A percentile compares a stretch with the other conserved stretches of the same genome.
phyloP scores from a whole-genome alignment of 2,113 vertebrate species.

The Grantiella picta region DNA sequence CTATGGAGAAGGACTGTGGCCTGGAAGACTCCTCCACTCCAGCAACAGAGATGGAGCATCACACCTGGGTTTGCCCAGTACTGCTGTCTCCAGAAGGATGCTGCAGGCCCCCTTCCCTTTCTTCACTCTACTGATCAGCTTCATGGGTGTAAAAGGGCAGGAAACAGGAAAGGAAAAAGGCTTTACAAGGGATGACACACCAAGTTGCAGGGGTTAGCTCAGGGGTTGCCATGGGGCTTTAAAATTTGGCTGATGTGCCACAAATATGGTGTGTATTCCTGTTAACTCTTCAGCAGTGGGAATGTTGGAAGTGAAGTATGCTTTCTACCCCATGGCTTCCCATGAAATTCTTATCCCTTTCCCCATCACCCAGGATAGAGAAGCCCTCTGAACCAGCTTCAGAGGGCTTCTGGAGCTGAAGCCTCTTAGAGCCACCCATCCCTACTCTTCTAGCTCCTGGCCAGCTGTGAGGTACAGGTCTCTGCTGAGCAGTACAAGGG shows the following conservation, averaged over 20 bases:
- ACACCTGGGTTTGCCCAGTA: not conserved
- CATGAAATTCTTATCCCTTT: not conserved
- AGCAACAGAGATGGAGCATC: conserved; percentile 6
- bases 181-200: conserved; percentile 33
- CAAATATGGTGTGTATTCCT: not conserved
- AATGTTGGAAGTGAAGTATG: conserved; percentile 20
- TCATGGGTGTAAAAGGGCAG: not conserved
- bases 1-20: not conserved
- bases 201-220: conserved; percentile 20
- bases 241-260: conserved; percentile 14
- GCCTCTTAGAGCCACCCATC: not conserved
- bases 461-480: conserved; percentile 75
- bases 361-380: not conserved
- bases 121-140: not conserved
- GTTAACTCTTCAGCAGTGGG: conserved; percentile 25
- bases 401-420: not conserved
- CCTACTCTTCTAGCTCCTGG: conserved; percentile 63
- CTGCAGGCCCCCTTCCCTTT: not conserved
- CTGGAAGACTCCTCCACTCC: conserved; percentile 51
- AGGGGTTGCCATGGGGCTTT: not conserved
- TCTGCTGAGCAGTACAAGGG: conserved; percentile 72
- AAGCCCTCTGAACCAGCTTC: conserved; percentile 12
- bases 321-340: conserved; percentile 10
- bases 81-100: conserved; percentile 11
- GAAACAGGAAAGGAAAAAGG: conserved; percentile 13